Evolutionary conservation across 2,797 vertebrate genomes (phyloP).

Genomic region (Cynodonichthys magdalenae): DNA sequence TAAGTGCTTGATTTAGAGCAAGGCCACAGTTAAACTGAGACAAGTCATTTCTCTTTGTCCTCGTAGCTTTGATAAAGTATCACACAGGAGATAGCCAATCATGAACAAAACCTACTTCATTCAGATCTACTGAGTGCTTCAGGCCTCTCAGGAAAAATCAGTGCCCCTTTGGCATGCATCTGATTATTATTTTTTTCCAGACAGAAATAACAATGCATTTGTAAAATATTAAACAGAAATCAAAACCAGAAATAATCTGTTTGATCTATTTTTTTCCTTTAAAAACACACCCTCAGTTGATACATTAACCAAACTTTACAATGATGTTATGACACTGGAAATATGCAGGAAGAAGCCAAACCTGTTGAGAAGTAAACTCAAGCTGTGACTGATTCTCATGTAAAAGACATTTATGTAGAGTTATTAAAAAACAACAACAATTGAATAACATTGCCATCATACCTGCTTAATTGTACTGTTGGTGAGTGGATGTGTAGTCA

Average conservation of each 20-base stretch:
- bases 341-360: not conserved
- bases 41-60: not conserved
- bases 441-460: not conserved
- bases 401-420: no score
- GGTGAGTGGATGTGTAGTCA: constrained; percentile 97
- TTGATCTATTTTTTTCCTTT: no score
- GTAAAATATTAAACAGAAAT: not conserved
- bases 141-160: not conserved
- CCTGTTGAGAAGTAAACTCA: not conserved
- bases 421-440: no score
- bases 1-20: not conserved
- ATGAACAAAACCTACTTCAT: not conserved
- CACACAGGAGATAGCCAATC: not conserved
- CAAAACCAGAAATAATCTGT: not conserved
- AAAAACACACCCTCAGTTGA: no score
- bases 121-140: not conserved
- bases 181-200: not conserved
- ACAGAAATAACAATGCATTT: not conserved
- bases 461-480: constrained; percentile 92
- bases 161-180: not conserved
- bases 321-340: not conserved
- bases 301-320: not conserved
- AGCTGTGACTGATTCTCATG: not conserved
- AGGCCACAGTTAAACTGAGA: not conserved
- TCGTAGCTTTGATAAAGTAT: not conserved